Conservation (phyloP, 2,888 invertebrate species). For the Eupelmus urozonus region DNA sequence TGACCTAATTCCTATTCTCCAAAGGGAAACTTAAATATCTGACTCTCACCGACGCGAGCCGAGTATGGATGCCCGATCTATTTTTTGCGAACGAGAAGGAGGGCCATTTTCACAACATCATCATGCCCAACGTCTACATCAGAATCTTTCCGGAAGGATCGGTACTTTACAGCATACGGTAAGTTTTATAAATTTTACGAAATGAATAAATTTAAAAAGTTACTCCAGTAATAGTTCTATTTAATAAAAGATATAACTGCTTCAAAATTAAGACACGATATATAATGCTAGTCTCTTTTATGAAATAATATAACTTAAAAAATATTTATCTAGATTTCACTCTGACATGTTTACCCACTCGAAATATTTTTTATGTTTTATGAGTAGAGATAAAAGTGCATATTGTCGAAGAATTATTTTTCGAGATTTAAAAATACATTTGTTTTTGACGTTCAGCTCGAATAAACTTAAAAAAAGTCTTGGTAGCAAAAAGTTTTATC, state of each 20-base stretch:
- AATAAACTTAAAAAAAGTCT: no score
- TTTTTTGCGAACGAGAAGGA: conserved; percentile 99
- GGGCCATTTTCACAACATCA: conserved; percentile 97
- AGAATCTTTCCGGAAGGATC: conserved; percentile 96
- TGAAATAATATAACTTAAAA: no score
- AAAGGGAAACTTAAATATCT: conserved; percentile 92
- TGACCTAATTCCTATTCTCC: conserved; percentile 17
- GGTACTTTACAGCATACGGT: conserved; percentile 96
- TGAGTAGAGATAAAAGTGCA: no score
- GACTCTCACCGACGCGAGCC: conserved; percentile 94
- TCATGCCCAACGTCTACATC: conserved; percentile 98
- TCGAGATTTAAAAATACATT: no score
- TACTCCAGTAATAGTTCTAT: neutral
- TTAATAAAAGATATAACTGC: no score
- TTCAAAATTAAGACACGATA: no score
- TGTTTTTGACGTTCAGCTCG: no score
- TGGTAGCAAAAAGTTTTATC: no score
- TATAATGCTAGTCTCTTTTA: neutral
- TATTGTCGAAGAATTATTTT: no score
- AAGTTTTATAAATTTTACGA: conserved; percentile 63
- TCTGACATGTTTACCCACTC: no score
- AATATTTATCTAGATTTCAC: no score
- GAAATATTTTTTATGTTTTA: no score
- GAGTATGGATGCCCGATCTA: conserved; percentile 99
- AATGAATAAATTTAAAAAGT: neutral